Evolutionary conservation across 2,888 invertebrate species (phyloP).

Genomic region (Papilio gigon): DNA sequence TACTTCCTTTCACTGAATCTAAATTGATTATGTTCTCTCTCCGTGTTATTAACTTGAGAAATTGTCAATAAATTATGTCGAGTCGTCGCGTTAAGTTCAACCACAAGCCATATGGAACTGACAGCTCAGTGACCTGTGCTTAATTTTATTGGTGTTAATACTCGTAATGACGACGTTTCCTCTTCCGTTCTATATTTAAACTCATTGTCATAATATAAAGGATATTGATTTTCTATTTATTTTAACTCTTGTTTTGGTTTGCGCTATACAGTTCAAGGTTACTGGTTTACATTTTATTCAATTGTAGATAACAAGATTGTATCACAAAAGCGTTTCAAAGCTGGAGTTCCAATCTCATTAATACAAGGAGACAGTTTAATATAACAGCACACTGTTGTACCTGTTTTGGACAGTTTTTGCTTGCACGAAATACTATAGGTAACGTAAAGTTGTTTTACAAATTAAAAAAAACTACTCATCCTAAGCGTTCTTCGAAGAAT

Average conservation of each 20-base stretch:
- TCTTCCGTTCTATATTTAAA: slow-evolving; percentile 2
- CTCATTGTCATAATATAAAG: background rate
- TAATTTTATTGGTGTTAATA: slow-evolving; percentile 36
- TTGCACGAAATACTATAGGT: background rate
- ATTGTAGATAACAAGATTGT: slow-evolving; percentile 7
- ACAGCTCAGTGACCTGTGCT: slow-evolving; percentile 53
- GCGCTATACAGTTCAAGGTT: background rate
- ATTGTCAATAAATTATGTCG: slow-evolving; percentile 46
- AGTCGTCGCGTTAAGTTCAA: slow-evolving; percentile 43
- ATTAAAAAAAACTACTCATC: background rate
- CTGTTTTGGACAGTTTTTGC: too few relatives aligned
- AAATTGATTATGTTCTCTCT: background rate
- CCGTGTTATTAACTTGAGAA: slow-evolving; percentile 23
- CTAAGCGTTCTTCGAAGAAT: background rate
- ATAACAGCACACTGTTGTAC: background rate
- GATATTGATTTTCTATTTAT: background rate
- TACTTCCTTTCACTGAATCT: too few relatives aligned
- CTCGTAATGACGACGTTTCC: slow-evolving; percentile 4
- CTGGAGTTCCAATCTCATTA: slow-evolving; percentile 7
- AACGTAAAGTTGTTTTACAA: background rate
- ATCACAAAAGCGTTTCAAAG: slow-evolving; percentile 1
- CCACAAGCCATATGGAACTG: slow-evolving; percentile 31
- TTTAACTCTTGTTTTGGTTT: background rate
- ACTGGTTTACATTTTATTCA: background rate
- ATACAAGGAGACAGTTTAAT: slow-evolving; percentile 1